Percentiles rank a stretch among this genome's conserved stretches.
Conservation (phyloP, 2,888 invertebrate genomes). For the Dromius quadrimaculatus region DNA sequence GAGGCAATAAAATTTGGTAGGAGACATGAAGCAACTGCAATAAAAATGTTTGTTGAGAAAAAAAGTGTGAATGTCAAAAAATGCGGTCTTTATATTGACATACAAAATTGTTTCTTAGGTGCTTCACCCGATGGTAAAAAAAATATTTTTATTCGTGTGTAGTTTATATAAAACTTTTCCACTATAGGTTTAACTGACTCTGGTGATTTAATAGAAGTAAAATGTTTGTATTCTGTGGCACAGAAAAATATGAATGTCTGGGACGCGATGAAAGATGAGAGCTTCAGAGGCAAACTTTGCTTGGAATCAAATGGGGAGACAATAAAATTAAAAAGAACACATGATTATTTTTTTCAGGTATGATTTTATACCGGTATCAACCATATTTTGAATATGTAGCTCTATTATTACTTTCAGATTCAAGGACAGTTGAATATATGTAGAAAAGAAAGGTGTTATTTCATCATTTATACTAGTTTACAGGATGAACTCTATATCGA, state of each 20-base stretch:
- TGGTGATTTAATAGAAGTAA: background rate
- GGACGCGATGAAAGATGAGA: background rate
- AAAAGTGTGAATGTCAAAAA: background rate
- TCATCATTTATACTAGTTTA: background rate
- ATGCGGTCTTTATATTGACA: background rate
- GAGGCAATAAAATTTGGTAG: background rate
- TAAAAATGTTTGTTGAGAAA: background rate
- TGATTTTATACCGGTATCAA: background rate
- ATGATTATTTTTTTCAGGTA: conserved; percentile 6
- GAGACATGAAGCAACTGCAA: background rate
- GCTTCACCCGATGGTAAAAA: conserved; percentile 5
- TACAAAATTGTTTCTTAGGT: background rate
- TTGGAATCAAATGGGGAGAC: background rate
- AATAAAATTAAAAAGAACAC: background rate
- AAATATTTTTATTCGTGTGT: background rate
- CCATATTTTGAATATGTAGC: background rate
- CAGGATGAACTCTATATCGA: background rate
- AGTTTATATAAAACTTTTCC: background rate
- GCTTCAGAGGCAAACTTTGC: background rate
- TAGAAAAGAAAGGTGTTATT: background rate
- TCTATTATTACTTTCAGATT: background rate
- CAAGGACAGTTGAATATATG: background rate
- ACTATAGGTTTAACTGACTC: background rate
- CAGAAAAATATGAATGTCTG: background rate
- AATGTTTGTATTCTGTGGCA: background rate